These are phyloP conservation scores for Lottia scabra DNA, from an alignment of 2,888 invertebrate genomes.

Conservation along the genomic window DNA sequence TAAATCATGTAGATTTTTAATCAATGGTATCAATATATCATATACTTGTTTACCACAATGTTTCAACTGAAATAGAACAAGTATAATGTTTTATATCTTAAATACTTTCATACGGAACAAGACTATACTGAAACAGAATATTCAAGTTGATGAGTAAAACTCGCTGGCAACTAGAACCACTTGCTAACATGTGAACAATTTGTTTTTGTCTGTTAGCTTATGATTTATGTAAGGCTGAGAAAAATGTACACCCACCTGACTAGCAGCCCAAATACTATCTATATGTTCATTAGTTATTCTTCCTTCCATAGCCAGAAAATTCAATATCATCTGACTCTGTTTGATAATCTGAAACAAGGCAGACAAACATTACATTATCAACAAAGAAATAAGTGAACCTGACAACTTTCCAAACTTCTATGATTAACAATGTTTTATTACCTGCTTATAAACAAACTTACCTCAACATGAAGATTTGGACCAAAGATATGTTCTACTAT, in stretches of 20 bases:
- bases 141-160: too few species aligned
- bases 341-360: slow-evolving; percentile 80
- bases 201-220: too few species aligned
- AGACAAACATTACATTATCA: background rate
- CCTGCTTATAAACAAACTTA: slow-evolving; percentile 59
- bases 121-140: too few species aligned
- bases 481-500: slow-evolving; percentile 95
- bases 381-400: too few species aligned
- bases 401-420: too few species aligned
- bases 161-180: too few species aligned
- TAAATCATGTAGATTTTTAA: slow-evolving; percentile 85
- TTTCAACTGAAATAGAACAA: slow-evolving; percentile 75
- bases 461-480: slow-evolving; percentile 96
- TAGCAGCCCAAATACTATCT: slow-evolving; percentile 93
- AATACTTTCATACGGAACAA: too few species aligned
- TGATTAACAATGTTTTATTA: too few species aligned
- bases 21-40: slow-evolving; percentile 88
- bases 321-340: slow-evolving; percentile 92
- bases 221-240: too few species aligned
- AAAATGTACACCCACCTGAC: slow-evolving; percentile 73
- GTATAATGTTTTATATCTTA: background rate
- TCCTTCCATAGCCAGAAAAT: slow-evolving; percentile 92
- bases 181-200: too few species aligned
- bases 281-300: slow-evolving; percentile 90
- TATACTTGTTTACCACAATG: slow-evolving; percentile 95